Base-by-base conservation (phyloP, 1,140 invertebrate genomes). In the Propsilocerus akamusi region DNA sequence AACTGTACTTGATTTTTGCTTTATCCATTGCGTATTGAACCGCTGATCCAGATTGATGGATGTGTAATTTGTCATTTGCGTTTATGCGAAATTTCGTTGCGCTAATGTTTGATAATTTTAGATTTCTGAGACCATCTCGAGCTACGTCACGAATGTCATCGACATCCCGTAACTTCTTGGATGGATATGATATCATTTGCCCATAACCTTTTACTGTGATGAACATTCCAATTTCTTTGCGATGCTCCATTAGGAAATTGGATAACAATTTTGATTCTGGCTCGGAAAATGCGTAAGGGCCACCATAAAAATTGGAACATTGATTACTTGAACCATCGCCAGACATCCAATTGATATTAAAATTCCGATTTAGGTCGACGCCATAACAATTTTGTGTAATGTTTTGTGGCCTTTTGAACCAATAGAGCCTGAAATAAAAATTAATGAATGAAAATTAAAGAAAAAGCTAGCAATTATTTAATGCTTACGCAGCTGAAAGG, bases 231-330 rank as follows among this genome's bases (percentile, higher is more conserved):
- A 41, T 41, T 14, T 5, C 22, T 1, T 17, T 41, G n/a, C 22
- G 12, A 51, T 72, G 66, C 53, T 74, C 70, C 50, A 71, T 63
- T 10, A 76, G 74, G 47, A 78, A 80, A 46, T 81, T 70, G 0
- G 76, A 73, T 2, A 85, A 62, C 0, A 77, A 77, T 37, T 69
- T 66, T 1, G 84, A 87, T 67, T 94, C 90, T 0, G 81, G 81
- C 62, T 94, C 89, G 0, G 87, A 91, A 58, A 91, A 89, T 1
- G 86, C 73, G 17, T 71, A 67, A 0, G 77, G 69, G 0, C 91
- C 90, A 0, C 78, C 76, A 58, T 78, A 95, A 49, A 79, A 83
- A 26, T 92, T 83, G 23, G 76, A 74, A 57, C 90, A 94, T 0
- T 81, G 78, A 55, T 85, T 65, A 26, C 70, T 71, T 1, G 83